These are phyloP conservation scores for Phrynosoma platyrhinos DNA, from an alignment of 2,113 vertebrate genomes.

Conservation along the genomic window DNA sequence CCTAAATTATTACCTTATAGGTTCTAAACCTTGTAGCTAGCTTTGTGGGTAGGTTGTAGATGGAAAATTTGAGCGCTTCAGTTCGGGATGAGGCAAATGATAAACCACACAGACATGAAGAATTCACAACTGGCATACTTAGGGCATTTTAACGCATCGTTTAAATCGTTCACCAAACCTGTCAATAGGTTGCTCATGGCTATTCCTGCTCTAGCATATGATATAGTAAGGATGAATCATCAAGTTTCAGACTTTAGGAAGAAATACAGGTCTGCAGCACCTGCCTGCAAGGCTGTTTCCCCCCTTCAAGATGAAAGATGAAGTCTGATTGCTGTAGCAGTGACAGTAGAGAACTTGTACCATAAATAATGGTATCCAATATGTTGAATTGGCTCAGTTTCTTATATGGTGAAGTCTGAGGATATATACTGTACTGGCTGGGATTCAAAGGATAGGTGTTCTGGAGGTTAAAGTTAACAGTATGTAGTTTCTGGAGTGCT, in stretches of 20 bases:
- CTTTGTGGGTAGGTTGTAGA: neutral
- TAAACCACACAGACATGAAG: constrained; percentile 18
- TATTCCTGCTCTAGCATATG: constrained; percentile 50
- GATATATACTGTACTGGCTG: neutral
- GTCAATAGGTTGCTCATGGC: constrained; percentile 60
- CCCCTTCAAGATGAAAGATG: fast-evolving
- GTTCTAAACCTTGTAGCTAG: neutral
- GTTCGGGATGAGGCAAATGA: neutral
- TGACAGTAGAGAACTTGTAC: constrained; percentile 1
- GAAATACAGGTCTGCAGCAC: constrained; percentile 59
- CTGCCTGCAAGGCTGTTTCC: constrained; percentile 62
- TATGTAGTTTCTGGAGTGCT: neutral
- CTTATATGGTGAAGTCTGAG: neutral
- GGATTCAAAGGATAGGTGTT: neutral
- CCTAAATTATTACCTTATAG: neutral
- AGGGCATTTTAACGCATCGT: constrained; percentile 18
- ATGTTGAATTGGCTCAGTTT: neutral
- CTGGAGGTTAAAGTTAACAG: constrained; percentile 20
- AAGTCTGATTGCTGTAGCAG: neutral
- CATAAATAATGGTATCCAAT: constrained; percentile 15
- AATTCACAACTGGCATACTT: constrained; percentile 6
- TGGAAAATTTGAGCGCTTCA: neutral
- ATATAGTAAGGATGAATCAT: constrained; percentile 65
- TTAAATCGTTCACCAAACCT: constrained; percentile 24
- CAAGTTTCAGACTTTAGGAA: constrained; percentile 65